Conservation (phyloP, 1,140 invertebrate species). For the Lerema accius region DNA sequence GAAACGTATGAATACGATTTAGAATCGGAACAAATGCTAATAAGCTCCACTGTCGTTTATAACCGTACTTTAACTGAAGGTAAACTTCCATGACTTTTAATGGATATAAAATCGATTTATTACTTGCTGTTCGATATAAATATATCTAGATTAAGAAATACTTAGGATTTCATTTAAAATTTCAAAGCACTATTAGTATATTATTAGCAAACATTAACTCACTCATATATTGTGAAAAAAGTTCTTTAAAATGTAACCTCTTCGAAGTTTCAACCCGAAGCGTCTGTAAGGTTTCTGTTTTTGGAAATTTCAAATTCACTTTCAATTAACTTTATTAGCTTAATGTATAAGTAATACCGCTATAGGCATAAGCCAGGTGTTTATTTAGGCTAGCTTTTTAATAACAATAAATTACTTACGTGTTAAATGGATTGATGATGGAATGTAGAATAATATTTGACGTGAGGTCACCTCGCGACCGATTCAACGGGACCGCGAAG, state of each 20-base stretch:
- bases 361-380: too few species aligned
- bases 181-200: too few species aligned
- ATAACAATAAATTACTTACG: slow-evolving; percentile 52
- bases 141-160: too few species aligned
- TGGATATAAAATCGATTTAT: not conserved
- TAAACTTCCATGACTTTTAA: not conserved
- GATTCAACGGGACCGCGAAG: slow-evolving; percentile 52
- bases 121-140: not conserved
- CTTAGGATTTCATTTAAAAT: not conserved
- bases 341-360: too few species aligned
- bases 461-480: slow-evolving; percentile 59
- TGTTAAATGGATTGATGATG: slow-evolving; percentile 37
- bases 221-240: too few species aligned
- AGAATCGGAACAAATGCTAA: slow-evolving; percentile 19
- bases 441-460: slow-evolving; percentile 25
- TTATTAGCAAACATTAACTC: too few species aligned
- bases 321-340: too few species aligned
- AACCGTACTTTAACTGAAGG: not conserved
- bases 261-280: not conserved
- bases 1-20: slow-evolving; percentile 16
- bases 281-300: too few species aligned
- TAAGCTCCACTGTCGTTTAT: not conserved
- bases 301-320: not conserved
- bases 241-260: not conserved
- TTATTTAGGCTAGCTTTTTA: too few species aligned